Evolutionary conservation across 2,113 vertebrate genomes (phyloP).

Genomic region (Microtus oregoni): DNA sequence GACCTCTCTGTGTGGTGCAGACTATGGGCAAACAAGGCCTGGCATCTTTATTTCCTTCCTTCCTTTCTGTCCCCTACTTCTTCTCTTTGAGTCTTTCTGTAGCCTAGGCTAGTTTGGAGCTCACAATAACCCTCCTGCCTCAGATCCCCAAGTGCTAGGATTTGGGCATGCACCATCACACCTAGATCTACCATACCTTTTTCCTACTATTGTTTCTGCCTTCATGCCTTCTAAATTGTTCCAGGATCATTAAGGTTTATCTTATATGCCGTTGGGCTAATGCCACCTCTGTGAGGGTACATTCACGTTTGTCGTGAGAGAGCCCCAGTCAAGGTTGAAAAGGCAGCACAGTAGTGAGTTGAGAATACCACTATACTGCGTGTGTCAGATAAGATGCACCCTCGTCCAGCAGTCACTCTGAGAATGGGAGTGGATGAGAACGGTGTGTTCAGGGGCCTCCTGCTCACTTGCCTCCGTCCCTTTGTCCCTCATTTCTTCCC

Average conservation of each 20-base stretch:
- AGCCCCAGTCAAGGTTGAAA: not conserved
- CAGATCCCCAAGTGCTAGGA: not conserved
- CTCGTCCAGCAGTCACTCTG: rapidly evolving
- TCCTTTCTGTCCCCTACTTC: not conserved
- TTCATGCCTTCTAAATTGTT: not conserved
- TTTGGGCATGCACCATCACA: not conserved
- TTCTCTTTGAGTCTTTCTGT: not conserved
- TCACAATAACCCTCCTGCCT: not conserved
- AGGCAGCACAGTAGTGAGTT: too few species aligned
- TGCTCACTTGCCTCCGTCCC: not conserved
- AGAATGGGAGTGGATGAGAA: not conserved
- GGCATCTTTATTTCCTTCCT: too few species aligned
- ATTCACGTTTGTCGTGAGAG: not conserved
- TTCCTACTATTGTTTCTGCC: not conserved
- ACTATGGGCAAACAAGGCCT: not conserved
- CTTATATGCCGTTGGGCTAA: not conserved
- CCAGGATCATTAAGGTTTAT: not conserved
- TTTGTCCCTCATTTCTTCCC: not conserved
- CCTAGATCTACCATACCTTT: not conserved
- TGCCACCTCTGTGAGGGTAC: not conserved
- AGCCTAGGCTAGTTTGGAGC: not conserved
- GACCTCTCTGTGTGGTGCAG: not conserved
- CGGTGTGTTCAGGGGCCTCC: too few species aligned
- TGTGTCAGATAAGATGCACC: not conserved
- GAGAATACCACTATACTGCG: not conserved